phyloP scores from a whole-genome alignment of 2,888 invertebrate genomes.

The Drosophila ustulata region DNA sequence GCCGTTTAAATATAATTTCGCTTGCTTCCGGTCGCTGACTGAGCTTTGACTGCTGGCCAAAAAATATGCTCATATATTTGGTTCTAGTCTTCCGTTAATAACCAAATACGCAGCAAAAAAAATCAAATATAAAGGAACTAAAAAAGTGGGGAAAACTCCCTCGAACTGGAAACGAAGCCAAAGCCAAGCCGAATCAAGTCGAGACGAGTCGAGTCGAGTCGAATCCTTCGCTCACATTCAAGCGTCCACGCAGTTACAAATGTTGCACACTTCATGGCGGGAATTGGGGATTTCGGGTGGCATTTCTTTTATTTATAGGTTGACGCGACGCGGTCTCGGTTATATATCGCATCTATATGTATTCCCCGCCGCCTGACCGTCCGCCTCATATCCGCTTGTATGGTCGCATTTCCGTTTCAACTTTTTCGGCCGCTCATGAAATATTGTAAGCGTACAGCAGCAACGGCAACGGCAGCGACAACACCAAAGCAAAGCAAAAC shows the following conservation, averaged over 20 bases:
- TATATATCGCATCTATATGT: slow-evolving; percentile 66
- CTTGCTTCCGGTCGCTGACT: slow-evolving; percentile 68
- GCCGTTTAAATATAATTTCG: slow-evolving; percentile 78
- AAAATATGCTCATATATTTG: slow-evolving; percentile 70
- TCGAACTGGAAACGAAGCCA: slow-evolving; percentile 1
- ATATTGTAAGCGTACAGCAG: slow-evolving; percentile 50
- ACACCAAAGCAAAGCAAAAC: neutral
- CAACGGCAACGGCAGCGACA: slow-evolving; percentile 24
- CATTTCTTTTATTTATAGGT: slow-evolving; percentile 72
- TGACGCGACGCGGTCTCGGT: slow-evolving; percentile 64
- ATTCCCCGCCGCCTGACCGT: slow-evolving; percentile 1
- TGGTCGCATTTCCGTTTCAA: slow-evolving; percentile 81
- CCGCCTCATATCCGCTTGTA: slow-evolving; percentile 76
- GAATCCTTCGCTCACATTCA: slow-evolving; percentile 35
- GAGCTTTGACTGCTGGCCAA: slow-evolving; percentile 67
- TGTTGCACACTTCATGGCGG: slow-evolving; percentile 58
- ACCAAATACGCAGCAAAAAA: slow-evolving; percentile 46
- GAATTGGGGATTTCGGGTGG: slow-evolving; percentile 50
- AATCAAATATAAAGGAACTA: slow-evolving; percentile 1
- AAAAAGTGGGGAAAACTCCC: slow-evolving; percentile 7
- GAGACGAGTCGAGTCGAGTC: slow-evolving; percentile 2
- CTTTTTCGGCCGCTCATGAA: slow-evolving; percentile 63
- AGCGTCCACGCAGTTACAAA: slow-evolving; percentile 49
- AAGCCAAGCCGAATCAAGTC: neutral
- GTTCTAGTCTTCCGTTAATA: slow-evolving; percentile 64